A percentile compares a stretch with the other conserved stretches of the same genome.
Conservation (phyloP, 2,797 vertebrate species). For the Sebastes baramenuke region DNA sequence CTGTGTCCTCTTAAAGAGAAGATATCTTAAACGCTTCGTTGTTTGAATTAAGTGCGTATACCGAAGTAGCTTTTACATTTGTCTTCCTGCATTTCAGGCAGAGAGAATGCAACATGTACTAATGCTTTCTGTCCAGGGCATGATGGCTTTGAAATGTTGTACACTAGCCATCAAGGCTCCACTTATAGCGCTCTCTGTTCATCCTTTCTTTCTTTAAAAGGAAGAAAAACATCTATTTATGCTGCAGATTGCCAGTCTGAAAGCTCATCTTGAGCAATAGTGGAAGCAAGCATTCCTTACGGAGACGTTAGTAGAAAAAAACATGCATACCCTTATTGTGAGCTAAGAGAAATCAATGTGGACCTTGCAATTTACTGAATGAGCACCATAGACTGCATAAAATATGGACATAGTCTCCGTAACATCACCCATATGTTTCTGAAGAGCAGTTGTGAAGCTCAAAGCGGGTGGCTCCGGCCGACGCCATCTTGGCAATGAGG, state of each 20-base stretch:
- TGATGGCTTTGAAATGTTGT: conserved; percentile 42
- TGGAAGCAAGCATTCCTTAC: conserved; percentile 24
- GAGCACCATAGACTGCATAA: background rate
- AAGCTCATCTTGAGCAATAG: conserved; percentile 30
- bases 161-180: background rate
- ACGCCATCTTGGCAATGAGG: too few relatives aligned
- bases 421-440: too few relatives aligned
- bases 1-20: conserved; percentile 19
- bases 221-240: conserved; percentile 40
- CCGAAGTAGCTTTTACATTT: conserved; percentile 14
- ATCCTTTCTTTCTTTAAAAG: conserved; percentile 41
- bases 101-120: background rate
- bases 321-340: conserved; percentile 36
- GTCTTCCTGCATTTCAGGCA: background rate
- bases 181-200: background rate
- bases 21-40: conserved; percentile 13
- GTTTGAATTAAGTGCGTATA: conserved; percentile 29
- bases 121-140: conserved; percentile 27
- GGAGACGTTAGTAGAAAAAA: conserved; percentile 50
- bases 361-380: conserved; percentile 50
- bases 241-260: conserved; percentile 45
- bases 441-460: too few relatives aligned
- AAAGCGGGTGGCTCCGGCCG: too few relatives aligned
- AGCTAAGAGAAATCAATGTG: conserved; percentile 40
- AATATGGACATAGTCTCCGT: too few relatives aligned